Evolutionary conservation across 2,888 invertebrate genomes (phyloP).

Genomic region (Sepioteuthis lessoniana): DNA sequence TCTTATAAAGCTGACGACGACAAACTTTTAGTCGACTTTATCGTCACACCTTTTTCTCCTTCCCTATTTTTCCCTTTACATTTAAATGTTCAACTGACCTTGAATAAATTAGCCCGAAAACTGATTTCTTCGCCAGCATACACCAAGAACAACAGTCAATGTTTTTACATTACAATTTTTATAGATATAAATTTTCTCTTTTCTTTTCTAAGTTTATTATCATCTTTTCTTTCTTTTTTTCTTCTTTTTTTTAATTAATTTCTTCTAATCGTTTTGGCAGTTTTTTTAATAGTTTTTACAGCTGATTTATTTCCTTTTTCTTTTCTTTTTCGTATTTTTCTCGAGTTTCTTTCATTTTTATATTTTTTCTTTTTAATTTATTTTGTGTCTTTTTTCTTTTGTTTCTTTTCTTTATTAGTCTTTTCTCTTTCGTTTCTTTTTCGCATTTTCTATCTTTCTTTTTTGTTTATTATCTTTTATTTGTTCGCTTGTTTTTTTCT

Average conservation of each 20-base stretch:
- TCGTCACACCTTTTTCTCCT: not conserved
- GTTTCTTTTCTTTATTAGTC: no score
- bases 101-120: not conserved
- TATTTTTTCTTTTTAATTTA: not conserved
- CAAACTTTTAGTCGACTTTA: not conserved
- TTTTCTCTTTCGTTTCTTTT: no score
- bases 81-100: not conserved
- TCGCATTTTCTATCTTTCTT: no score
- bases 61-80: not conserved
- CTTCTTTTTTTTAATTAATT: not conserved
- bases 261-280: rapidly evolving
- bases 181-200: not conserved
- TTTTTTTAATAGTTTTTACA: no score
- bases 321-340: not conserved
- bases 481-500: no score
- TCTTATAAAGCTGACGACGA: not conserved
- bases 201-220: not conserved
- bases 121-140: not conserved
- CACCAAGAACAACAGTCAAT: not conserved
- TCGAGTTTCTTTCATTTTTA: not conserved
- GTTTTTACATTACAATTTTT: not conserved
- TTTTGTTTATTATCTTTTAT: no score
- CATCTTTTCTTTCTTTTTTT: not conserved
- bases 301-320: not conserved
- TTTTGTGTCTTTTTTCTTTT: not conserved